Base-by-base conservation (phyloP, 2,797 vertebrate species). In the Tangara arthus region DNA sequence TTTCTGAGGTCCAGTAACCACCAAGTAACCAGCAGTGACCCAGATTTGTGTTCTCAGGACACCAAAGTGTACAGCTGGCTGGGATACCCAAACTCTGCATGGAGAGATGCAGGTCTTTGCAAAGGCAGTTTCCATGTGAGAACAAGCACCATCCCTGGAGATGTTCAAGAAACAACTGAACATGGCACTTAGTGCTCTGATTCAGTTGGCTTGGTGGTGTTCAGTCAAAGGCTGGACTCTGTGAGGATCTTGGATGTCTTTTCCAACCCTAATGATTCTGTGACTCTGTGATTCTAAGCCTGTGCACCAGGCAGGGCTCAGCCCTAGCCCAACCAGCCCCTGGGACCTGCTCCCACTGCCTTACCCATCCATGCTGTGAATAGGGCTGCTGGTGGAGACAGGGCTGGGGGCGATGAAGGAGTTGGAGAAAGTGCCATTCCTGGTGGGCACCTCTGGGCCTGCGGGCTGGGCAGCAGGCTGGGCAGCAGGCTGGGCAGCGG, bases 381-480 rank as follows among this genome's bases (percentile, higher is more conserved):
- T 98, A 73, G 99, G 99, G 92, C 99, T 99, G 98, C 99, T 99
- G 94, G 98, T 99, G 87, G 99, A 99, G 80, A 99, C 72, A 1
- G 99, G 99, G 64, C 98, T 98, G 21, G 98, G 97, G 20, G 98
- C 70, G 9, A 97, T 97, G 89, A 99, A 98, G 66, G 98, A 95
- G 78, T 97, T 97, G 63, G 96, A 75, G 15, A 97, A 96, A 44
- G 98, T 96, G 60, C 98, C 98, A 0, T 97, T 98, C 95, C 98
- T 98, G 92, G 97, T 70, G 41, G 98, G 97, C 23, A 94, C 94
- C 87, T 97, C 98, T 0, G 94, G 65, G 19, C 94, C 88, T 44
- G 98, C 98, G 1, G 86, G 96, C 35, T 98, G 97, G 4, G 95
- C 61, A 17, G 96, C 60, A 0, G 88, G 96, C 34, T 98, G 97